Conservation (phyloP, 2,888 invertebrate species). For the Drosophila antonietae region DNA sequence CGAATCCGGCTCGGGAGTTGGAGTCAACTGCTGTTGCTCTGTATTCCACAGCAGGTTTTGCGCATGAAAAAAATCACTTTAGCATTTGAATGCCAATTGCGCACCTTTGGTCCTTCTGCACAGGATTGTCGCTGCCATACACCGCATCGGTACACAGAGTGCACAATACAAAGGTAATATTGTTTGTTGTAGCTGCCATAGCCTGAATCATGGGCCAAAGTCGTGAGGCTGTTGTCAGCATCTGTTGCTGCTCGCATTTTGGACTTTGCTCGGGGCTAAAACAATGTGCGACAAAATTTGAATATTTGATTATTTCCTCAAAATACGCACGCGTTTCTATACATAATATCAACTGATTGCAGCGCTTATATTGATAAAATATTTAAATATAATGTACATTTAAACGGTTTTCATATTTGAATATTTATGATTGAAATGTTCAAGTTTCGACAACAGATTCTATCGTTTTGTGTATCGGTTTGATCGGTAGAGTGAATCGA, state of each 20-base stretch:
- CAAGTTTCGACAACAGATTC: no score
- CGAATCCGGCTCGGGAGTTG: constrained; percentile 5
- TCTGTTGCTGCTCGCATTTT: constrained; percentile 73
- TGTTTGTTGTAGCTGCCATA: constrained; percentile 46
- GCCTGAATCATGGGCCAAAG: constrained; percentile 69
- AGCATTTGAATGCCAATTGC: constrained; percentile 80
- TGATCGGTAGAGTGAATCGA: background rate
- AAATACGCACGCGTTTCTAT: constrained; percentile 6
- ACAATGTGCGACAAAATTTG: constrained; percentile 79
- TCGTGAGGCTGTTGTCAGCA: constrained; percentile 79
- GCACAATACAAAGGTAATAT: constrained; percentile 44
- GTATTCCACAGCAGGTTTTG: constrained; percentile 61
- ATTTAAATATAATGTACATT: constrained; percentile 21
- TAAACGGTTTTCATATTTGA: constrained; percentile 14
- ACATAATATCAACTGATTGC: constrained; percentile 26
- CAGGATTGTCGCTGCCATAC: constrained; percentile 19
- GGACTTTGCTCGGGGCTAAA: constrained; percentile 46
- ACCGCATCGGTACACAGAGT: constrained; percentile 11
- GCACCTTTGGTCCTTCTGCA: constrained; percentile 36
- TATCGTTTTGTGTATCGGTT: background rate
- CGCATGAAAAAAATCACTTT: constrained; percentile 78
- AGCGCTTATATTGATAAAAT: background rate
- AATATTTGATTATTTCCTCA: constrained; percentile 69
- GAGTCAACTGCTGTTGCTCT: constrained; percentile 49
- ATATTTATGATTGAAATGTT: constrained; percentile 4